Conservation (phyloP, 2,888 invertebrate genomes). For the Trileptium ribeirensis region DNA sequence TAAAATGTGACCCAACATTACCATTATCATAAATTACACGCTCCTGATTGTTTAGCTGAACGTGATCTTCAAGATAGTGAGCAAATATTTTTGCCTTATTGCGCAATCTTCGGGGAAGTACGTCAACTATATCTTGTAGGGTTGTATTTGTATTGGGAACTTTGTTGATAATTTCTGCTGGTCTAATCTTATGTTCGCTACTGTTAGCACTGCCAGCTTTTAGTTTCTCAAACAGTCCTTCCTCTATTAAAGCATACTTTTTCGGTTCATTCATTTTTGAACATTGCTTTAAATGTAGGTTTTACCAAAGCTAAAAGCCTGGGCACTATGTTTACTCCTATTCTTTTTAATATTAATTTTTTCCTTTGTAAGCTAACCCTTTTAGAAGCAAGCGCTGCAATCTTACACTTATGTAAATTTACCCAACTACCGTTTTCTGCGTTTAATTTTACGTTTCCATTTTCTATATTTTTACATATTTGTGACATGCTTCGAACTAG, state of each 20-base stretch:
- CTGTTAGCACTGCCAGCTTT: neutral
- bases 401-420: no score
- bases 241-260: neutral
- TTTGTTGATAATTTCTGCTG: no score
- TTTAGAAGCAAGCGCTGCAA: no score
- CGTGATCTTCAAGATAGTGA: constrained; percentile 8
- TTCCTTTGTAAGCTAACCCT: no score
- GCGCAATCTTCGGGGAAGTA: neutral
- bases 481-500: no score
- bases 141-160: neutral
- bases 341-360: neutral
- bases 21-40: neutral
- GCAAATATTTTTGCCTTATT: constrained; percentile 3
- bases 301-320: neutral
- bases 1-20: neutral
- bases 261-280: neutral
- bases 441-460: no score
- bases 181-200: no score
- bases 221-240: neutral
- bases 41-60: neutral
- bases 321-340: neutral
- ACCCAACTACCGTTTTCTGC: no score
- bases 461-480: no score
- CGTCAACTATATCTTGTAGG: neutral
- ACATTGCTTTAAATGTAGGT: neutral